Conservation (phyloP, 2,888 invertebrate species). For the Eupeodes latifasciatus region DNA sequence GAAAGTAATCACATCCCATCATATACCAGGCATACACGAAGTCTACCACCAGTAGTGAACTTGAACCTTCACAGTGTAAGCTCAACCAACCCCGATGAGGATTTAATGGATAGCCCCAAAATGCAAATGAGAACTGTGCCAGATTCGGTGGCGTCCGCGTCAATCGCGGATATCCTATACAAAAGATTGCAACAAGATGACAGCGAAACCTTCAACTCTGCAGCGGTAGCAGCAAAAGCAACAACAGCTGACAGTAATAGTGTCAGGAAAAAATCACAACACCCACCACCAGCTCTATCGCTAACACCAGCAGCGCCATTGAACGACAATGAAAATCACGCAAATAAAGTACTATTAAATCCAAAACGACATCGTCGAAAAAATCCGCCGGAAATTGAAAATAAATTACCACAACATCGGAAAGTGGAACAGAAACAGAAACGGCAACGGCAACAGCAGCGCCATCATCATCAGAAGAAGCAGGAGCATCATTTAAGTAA, state of each 20-base stretch:
- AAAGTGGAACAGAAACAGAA: conserved; percentile 26
- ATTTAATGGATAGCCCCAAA: conserved; percentile 52
- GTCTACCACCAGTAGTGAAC: conserved; percentile 48
- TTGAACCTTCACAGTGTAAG: conserved; percentile 39
- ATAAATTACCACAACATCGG: conserved; percentile 66
- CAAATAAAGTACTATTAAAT: conserved; percentile 74
- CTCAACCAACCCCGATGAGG: conserved; percentile 33
- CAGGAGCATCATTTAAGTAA: conserved; percentile 60
- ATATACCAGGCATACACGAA: conserved; percentile 57
- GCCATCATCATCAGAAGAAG: conserved; percentile 35
- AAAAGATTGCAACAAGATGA: conserved; percentile 56
- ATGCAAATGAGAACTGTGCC: conserved; percentile 57
- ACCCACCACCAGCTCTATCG: conserved; percentile 3
- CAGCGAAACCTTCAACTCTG: conserved; percentile 34
- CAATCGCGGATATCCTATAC: conserved; percentile 62
- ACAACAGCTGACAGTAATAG: conserved; percentile 15
- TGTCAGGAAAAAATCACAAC: conserved; percentile 46
- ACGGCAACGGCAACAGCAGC: neutral
- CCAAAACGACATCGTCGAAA: conserved; percentile 78
- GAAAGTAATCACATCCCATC: conserved; percentile 59
- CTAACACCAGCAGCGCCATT: neutral
- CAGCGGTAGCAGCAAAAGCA: neutral
- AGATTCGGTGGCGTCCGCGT: conserved; percentile 45
- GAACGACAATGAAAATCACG: conserved; percentile 43
- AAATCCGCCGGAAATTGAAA: conserved; percentile 73